Base-by-base conservation (phyloP, 2,888 invertebrate genomes). In the Coleophora flavipennella region DNA sequence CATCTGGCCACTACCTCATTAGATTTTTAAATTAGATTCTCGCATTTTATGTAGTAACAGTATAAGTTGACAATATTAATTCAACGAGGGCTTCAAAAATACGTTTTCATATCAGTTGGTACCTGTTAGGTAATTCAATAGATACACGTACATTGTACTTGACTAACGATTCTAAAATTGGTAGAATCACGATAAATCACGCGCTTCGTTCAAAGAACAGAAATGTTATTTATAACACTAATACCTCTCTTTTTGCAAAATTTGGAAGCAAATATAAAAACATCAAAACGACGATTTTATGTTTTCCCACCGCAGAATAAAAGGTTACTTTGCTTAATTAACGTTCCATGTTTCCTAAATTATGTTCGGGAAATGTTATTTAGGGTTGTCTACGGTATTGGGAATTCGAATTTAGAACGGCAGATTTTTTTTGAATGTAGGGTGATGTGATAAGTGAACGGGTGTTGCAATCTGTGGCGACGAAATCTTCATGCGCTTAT, bases 401-500 rank as follows among this genome's bases (percentile, higher is more conserved):
- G 39, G 34, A 27, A 32, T 39, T 43, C 35, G 41, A 36, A 37
- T 40, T 42, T 36, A 40, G 27, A 43, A 40, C 43, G 20, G 6
- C 36, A 40, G 38, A 40, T 43, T 43, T 38, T 35, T 34, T 12
- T 9, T 29, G 36, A 39, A 41, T 36, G 41, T 35, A 29, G 47
- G 44, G 41, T 37, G 38, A 6, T n/a, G 33, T 27, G 29, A 41
- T 38, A 34, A 34, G 9, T 36, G 26, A 35, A 36, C 32, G 29
- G 37, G 38, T 40, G 38, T 31, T 26, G 40, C 34, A 27, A 20
- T 20, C 20, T 20, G 20, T 20, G 28, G 37, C 20, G 20, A 20
- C 14, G 13, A 20, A 31, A 46, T 59, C 51, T 53, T 60, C 59
- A 58, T 59, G 65, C 69, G 70, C 55, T 62, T n/a, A n/a, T n/a